Evolutionary conservation across 1,140 invertebrate genomes (phyloP).

Genomic region (Drosophila serrata): DNA sequence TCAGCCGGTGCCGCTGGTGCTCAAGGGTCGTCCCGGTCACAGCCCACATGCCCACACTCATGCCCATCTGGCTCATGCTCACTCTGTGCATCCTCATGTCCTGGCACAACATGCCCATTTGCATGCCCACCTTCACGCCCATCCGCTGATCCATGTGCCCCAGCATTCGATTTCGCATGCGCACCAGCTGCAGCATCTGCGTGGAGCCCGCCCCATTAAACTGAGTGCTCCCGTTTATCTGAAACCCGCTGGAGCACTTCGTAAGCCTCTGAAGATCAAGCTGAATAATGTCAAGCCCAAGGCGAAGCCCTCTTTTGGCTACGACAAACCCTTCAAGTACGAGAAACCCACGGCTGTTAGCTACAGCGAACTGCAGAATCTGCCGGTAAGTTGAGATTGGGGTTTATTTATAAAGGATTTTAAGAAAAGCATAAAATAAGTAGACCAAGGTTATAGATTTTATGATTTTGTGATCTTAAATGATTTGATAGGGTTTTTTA

Average conservation of each 20-base stretch:
- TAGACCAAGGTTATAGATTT: no score
- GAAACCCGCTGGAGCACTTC: conserved; percentile 45
- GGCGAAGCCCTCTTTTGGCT: conserved; percentile 69
- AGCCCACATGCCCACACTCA: conserved; percentile 23
- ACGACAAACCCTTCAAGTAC: conserved; percentile 79
- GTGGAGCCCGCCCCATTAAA: conserved; percentile 63
- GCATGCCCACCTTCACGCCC: conserved; percentile 48
- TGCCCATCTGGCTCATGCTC: conserved; percentile 32
- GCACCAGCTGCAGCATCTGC: conserved; percentile 42
- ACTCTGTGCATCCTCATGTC: conserved; percentile 38
- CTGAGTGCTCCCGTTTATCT: conserved; percentile 65
- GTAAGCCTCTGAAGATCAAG: conserved; percentile 80
- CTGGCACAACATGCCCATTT: conserved; percentile 46
- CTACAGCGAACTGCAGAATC: conserved; percentile 67
- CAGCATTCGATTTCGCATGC: conserved; percentile 42
- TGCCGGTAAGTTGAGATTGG: conserved; percentile 69
- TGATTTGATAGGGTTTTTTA: neutral
- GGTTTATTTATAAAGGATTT: neutral
- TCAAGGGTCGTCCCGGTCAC: conserved; percentile 67
- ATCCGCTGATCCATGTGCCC: conserved; percentile 48
- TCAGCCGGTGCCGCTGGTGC: conserved; percentile 73
- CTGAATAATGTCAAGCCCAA: conserved; percentile 66
- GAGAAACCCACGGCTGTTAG: conserved; percentile 67
- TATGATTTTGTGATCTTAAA: neutral
- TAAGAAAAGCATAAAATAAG: neutral